A percentile compares a stretch with the other conserved stretches of the same genome.
These are phyloP conservation scores for Drosophila mettleri DNA, from an alignment of 2,888 invertebrate genomes.

Conservation along the genomic window DNA sequence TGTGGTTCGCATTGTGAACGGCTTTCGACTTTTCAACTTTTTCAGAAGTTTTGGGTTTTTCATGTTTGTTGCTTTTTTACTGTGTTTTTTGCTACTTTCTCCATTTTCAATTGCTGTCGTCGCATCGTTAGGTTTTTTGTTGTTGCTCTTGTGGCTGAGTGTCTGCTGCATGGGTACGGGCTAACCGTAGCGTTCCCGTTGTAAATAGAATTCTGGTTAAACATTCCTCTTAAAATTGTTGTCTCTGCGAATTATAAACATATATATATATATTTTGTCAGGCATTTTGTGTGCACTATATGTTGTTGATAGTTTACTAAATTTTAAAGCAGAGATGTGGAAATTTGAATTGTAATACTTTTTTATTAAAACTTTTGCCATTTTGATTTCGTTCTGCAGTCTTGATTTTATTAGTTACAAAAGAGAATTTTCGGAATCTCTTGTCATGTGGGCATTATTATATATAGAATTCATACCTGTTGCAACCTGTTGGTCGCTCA, in stretches of 20 bases:
- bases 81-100: constrained; percentile 70
- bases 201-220: constrained; percentile 8
- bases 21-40: constrained; percentile 67
- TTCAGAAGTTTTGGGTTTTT: constrained; percentile 55
- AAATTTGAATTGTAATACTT: not conserved
- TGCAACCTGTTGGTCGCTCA: constrained; percentile 51
- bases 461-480: constrained; percentile 23
- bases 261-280: too few relatives aligned
- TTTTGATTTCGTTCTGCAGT: not conserved
- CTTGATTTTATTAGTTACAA: not conserved
- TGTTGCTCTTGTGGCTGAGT: constrained; percentile 29
- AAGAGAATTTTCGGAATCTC: not conserved
- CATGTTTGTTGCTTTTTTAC: constrained; percentile 14
- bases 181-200: constrained; percentile 24
- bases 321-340: not conserved
- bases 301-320: not conserved
- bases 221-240: not conserved
- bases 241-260: not conserved
- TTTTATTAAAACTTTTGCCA: not conserved
- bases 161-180: constrained; percentile 44
- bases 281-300: not conserved
- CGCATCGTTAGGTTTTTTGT: constrained; percentile 20
- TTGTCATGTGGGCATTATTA: not conserved
- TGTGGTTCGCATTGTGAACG: constrained; percentile 46
- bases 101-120: constrained; percentile 70